phyloP scores from a whole-genome alignment of 1,140 invertebrate species.

The Drosophila serrata region DNA sequence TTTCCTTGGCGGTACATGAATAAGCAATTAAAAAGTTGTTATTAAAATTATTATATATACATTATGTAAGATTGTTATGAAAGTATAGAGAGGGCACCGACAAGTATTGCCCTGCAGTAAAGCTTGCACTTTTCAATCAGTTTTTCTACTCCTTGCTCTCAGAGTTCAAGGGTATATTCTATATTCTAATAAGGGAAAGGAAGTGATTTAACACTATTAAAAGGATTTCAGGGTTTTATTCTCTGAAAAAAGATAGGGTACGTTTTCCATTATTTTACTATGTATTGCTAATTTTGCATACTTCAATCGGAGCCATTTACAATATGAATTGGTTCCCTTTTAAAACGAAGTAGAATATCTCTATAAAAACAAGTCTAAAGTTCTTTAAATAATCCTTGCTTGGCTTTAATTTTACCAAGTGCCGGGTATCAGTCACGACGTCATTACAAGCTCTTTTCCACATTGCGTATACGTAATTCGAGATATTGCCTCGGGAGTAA shows the following conservation, averaged over 20 bases:
- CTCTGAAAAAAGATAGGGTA: too few relatives aligned
- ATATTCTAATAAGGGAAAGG: not conserved
- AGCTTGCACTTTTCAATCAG: constrained; percentile 44
- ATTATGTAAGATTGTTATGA: constrained; percentile 73
- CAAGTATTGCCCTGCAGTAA: constrained; percentile 27
- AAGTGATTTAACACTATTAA: too few relatives aligned
- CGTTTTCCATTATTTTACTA: not conserved
- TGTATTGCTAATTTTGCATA: not conserved
- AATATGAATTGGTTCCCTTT: accelerated
- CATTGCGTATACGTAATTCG: constrained; percentile 11
- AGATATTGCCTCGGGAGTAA: not conserved
- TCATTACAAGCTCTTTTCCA: not conserved
- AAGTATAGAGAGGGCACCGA: constrained; percentile 41
- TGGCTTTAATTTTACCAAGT: not conserved
- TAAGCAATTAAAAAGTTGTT: constrained; percentile 84
- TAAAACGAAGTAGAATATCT: not conserved
- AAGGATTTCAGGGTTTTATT: too few relatives aligned
- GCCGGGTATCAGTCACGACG: not conserved
- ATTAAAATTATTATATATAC: constrained; percentile 70
- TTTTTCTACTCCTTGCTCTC: not conserved
- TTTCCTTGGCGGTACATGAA: constrained; percentile 70
- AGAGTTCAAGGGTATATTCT: constrained; percentile 4
- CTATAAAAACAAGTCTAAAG: not conserved
- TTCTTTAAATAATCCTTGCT: too few relatives aligned
- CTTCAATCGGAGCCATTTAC: not conserved